Conservation (phyloP, 2,113 vertebrate species). For the Sinocyclocheilus anophthalmus region DNA sequence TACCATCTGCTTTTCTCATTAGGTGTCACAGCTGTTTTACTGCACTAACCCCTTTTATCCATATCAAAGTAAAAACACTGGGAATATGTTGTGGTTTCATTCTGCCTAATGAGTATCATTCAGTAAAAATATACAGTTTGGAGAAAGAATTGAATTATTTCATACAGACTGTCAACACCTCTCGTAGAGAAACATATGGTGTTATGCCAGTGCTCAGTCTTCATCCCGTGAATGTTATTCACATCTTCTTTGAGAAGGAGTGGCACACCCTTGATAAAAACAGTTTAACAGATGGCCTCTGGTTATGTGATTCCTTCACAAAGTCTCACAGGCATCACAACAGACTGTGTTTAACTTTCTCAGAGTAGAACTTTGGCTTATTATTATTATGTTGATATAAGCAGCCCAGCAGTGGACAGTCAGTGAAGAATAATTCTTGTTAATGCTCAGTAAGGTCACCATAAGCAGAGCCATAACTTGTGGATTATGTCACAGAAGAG, state of each 20-base stretch:
- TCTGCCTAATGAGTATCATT: slow-evolving; percentile 14
- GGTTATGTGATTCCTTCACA: slow-evolving; percentile 32
- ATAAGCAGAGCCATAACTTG: not conserved
- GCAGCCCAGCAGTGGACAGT: too few relatives aligned
- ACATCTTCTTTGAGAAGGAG: slow-evolving; percentile 35
- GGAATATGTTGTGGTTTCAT: slow-evolving; percentile 30
- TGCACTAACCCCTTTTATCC: not conserved
- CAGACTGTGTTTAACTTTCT: too few relatives aligned
- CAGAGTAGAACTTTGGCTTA: too few relatives aligned
- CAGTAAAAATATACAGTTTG: slow-evolving; percentile 4
- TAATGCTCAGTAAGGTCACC: not conserved
- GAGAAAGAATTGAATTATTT: slow-evolving; percentile 15
- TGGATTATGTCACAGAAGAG: not conserved
- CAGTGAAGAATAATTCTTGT: too few relatives aligned
- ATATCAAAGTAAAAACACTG: slow-evolving; percentile 10
- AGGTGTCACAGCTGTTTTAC: not conserved
- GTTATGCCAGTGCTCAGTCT: slow-evolving; percentile 4
- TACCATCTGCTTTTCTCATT: slow-evolving; percentile 27
- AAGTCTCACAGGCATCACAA: slow-evolving; percentile 27
- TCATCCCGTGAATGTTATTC: slow-evolving; percentile 40
- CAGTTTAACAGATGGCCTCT: slow-evolving; percentile 47
- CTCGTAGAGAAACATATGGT: slow-evolving; percentile 22
- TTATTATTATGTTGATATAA: too few relatives aligned
- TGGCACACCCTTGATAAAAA: slow-evolving; percentile 40
- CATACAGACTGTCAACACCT: slow-evolving; percentile 21